Evolutionary conservation across 2,113 vertebrate genomes (phyloP).

Genomic region (Cryptotis parvus): DNA sequence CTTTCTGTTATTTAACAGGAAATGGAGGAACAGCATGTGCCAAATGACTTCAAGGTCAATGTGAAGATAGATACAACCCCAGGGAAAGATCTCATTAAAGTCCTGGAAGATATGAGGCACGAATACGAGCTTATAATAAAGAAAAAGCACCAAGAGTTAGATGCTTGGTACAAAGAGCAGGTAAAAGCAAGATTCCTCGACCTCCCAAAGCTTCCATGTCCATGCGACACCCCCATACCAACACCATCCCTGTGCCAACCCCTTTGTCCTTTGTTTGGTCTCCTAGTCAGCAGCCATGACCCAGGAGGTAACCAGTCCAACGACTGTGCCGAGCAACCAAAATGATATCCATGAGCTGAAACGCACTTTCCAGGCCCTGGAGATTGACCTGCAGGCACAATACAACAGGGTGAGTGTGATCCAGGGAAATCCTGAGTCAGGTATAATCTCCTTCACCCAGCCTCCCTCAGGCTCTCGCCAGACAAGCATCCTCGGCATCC

Average conservation of each 20-base stretch:
- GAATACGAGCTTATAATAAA: conserved; percentile 89
- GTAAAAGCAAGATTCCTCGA: conserved; percentile 75
- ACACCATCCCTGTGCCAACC: not conserved
- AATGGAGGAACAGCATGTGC: conserved; percentile 81
- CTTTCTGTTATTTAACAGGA: conserved; percentile 80
- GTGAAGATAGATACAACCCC: conserved; percentile 86
- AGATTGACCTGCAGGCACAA: conserved; percentile 89
- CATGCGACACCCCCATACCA: not conserved
- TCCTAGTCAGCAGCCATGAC: conserved; percentile 77
- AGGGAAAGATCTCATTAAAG: conserved; percentile 86
- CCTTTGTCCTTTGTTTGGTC: conserved; percentile 24
- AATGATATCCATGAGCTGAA: conserved; percentile 85
- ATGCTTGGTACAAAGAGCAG: conserved; percentile 88
- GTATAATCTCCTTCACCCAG: not conserved
- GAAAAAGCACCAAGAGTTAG: conserved; percentile 87
- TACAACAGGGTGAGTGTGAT: conserved; percentile 87
- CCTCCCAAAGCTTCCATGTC: not conserved
- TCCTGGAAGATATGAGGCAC: conserved; percentile 87
- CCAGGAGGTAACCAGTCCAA: conserved; percentile 65
- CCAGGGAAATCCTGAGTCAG: not conserved
- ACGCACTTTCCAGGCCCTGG: conserved; percentile 87
- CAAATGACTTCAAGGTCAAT: conserved; percentile 85
- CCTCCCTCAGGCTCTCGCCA: not conserved
- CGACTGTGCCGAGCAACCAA: conserved; percentile 73
- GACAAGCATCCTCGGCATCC: not conserved